Evolutionary conservation across 2,888 invertebrate species (phyloP), one percentile per base, ranked within the genome.

Genomic region (Troides aeacus): DNA sequence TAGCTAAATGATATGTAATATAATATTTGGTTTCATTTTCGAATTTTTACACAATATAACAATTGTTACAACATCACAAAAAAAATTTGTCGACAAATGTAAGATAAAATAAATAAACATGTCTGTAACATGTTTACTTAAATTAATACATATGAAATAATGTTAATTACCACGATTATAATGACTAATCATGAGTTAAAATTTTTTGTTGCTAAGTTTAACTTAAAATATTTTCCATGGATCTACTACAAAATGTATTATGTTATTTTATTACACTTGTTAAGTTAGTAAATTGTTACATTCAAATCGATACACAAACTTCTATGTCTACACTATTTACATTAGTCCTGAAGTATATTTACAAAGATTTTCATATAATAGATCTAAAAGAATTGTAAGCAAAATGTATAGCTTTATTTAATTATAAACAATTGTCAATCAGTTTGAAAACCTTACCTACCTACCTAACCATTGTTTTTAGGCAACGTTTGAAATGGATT

Each of bases 21-120:
- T 39, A 42, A 42, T 57, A 17, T 64, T 46, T 62, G 62, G 42
- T 62, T 62, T 53, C n/a, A 53, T 53, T n/a, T 53, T 18, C 18
- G n/a, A 53, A 53, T 53, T 53, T 53, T 53, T 53, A n/a, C n/a
- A 53, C 46, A 46, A 12, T 4, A 46, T 15, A 46, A 15, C 0
- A 46, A 2, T 0, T 12, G 46, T 46, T 1, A 30, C 30, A 4
- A 30, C 30, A 30, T 30, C 30, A 30, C 30, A 30, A 30, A 30
- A 39, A 10, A 39, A 7, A 8, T 10, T 39, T 39, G 8, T 10
- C 39, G 39, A 10, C 30, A 30, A 30, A 30, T 3, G 30, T 30
- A 30, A 30, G 30, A 30, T 30, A 3, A 30, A 30, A 46, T 46
- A 10, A 46, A 46, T 46, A 46, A 46, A 15, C 46, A 46, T 42